These are phyloP conservation scores for Phalacrocorax aristotelis DNA, from an alignment of 2,113 vertebrate genomes.

Conservation along the genomic window DNA sequence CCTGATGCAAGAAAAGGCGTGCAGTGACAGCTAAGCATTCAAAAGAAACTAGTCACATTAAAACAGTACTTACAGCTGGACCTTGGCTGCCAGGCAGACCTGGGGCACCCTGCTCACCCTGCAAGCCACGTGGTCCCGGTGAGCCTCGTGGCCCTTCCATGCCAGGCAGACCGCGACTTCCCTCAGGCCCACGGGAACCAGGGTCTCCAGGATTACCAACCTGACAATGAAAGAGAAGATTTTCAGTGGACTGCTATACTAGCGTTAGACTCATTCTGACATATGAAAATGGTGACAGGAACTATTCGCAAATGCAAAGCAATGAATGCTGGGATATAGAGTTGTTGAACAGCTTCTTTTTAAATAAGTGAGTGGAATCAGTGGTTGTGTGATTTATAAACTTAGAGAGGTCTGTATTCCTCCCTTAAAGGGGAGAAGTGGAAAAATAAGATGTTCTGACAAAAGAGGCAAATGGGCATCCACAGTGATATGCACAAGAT, in stretches of 20 bases:
- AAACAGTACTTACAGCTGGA: slow-evolving; percentile 81
- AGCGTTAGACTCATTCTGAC: not conserved
- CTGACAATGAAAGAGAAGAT: slow-evolving; percentile 60
- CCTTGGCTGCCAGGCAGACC: slow-evolving; percentile 91
- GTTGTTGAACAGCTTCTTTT: not conserved
- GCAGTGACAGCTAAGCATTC: not conserved
- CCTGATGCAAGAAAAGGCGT: not conserved
- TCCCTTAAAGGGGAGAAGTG: not conserved
- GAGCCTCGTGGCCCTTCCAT: slow-evolving; percentile 87
- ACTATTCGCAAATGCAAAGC: not conserved
- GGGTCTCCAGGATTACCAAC: slow-evolving; percentile 85
- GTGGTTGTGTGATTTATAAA: not conserved
- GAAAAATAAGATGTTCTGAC: not conserved
- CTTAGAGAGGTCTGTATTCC: not conserved
- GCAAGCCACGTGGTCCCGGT: slow-evolving; percentile 89
- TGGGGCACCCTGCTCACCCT: slow-evolving; percentile 88
- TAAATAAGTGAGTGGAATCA: not conserved
- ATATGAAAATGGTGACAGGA: not conserved
- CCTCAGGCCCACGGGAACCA: slow-evolving; percentile 89
- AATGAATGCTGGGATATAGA: not conserved
- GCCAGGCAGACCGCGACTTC: slow-evolving; percentile 87
- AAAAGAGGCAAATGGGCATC: not conserved
- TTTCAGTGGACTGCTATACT: not conserved
- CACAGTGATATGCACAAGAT: not conserved
- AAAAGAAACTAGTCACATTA: not conserved